A percentile compares a stretch with the other conserved stretches of the same genome.
phyloP scores from a whole-genome alignment of 1,140 invertebrate genomes.

The Atta colombica region DNA sequence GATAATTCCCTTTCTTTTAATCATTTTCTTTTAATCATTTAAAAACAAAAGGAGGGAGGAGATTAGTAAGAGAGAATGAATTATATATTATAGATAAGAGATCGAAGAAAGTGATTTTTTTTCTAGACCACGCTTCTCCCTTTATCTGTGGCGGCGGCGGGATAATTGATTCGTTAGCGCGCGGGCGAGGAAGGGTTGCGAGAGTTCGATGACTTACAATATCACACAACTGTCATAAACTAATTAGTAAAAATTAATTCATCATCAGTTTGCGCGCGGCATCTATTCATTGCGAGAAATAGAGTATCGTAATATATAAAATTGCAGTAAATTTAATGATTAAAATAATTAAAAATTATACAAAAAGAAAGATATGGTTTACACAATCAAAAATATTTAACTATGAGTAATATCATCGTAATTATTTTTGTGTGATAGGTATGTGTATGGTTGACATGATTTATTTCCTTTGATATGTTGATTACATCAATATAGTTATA shows the following conservation, averaged over 20 bases:
- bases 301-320: not conserved
- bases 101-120: conserved; percentile 62
- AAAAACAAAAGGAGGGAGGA: not conserved
- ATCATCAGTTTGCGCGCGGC: not conserved
- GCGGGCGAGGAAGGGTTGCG: conserved; percentile 22
- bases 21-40: conserved; percentile 17
- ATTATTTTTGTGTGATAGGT: not conserved
- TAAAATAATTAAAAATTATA: not conserved
- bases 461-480: not conserved
- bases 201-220: conserved; percentile 41
- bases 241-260: conserved; percentile 55
- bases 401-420: not conserved
- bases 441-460: not conserved
- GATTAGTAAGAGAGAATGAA: conserved; percentile 15
- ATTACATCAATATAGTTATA: not conserved
- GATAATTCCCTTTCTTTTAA: not conserved
- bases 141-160: conserved; percentile 52
- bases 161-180: conserved; percentile 66
- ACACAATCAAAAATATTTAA: not conserved
- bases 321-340: not conserved
- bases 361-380: not conserved
- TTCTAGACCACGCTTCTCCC: conserved; percentile 13
- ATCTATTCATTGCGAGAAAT: not conserved
- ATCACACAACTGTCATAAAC: conserved; percentile 33
- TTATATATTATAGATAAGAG: conserved; percentile 62